Percentiles rank a stretch among this genome's conserved stretches.
These are phyloP conservation scores for Proterorhinus semilunaris DNA, from an alignment of 2,113 vertebrate genomes.

Conservation along the genomic window DNA sequence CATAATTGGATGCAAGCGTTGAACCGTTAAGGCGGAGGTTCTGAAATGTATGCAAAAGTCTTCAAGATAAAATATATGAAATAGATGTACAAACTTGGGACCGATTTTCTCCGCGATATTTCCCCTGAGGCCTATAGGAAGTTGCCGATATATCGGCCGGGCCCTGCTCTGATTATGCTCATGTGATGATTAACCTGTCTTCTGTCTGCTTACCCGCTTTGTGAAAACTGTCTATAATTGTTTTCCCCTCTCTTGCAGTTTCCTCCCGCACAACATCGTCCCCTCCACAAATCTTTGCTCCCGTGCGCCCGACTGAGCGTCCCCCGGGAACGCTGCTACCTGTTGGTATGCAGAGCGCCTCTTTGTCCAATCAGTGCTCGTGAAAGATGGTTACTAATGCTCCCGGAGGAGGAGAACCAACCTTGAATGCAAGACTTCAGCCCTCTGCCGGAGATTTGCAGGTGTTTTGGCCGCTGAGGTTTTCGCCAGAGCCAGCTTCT, in stretches of 20 bases:
- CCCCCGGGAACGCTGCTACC: conserved; percentile 62
- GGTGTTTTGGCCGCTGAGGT: conserved; percentile 43
- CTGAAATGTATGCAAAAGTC: no score
- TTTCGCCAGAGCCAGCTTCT: conserved; percentile 51
- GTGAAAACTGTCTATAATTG: not conserved
- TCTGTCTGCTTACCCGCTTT: not conserved
- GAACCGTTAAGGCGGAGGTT: no score
- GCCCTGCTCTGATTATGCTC: no score
- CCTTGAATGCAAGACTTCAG: conserved; percentile 70
- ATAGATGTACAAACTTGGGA: no score
- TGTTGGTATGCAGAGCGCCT: conserved; percentile 78
- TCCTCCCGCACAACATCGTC: conserved; percentile 38
- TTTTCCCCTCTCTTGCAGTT: conserved; percentile 18
- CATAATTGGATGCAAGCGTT: no score
- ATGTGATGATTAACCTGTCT: not conserved
- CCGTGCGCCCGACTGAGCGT: conserved; percentile 57
- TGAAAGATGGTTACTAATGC: conserved; percentile 79
- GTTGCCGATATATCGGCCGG: no score
- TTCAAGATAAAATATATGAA: no score
- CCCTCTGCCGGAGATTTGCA: conserved; percentile 36
- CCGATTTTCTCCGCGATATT: no score
- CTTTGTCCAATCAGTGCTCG: conserved; percentile 77
- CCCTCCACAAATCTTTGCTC: conserved; percentile 48
- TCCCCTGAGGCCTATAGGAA: no score
- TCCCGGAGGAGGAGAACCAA: conserved; percentile 71